Evolutionary conservation across 2,797 vertebrate genomes (phyloP).

Genomic region (Chaetodon trifasciatus): DNA sequence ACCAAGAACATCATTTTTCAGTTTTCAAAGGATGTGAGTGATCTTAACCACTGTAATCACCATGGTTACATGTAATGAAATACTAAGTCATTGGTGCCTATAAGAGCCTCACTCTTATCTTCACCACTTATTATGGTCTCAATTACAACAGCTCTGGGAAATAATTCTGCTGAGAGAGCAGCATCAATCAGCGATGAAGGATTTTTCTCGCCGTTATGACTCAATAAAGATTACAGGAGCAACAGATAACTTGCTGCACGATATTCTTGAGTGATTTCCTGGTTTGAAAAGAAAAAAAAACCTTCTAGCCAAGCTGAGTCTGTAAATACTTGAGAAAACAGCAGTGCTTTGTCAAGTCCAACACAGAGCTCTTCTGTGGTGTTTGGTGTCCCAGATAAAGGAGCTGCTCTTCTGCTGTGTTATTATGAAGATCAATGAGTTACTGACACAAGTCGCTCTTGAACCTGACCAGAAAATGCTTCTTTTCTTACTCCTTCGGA

Average conservation of each 20-base stretch:
- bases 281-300: constrained; percentile 1
- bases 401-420: constrained; percentile 19
- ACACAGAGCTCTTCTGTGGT: background rate
- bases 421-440: constrained; percentile 43
- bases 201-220: constrained; percentile 50
- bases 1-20: constrained; percentile 11
- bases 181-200: constrained; percentile 56
- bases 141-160: constrained; percentile 66
- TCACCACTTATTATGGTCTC: constrained; percentile 57
- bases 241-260: constrained; percentile 50
- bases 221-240: constrained; percentile 60
- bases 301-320: background rate
- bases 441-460: constrained; percentile 13
- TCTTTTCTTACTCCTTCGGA: background rate
- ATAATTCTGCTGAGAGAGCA: constrained; percentile 66
- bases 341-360: constrained; percentile 27
- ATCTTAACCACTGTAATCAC: constrained; percentile 45
- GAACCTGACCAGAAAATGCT: constrained; percentile 13
- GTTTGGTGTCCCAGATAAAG: constrained; percentile 29
- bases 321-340: constrained; percentile 40
- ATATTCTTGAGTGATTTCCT: constrained; percentile 49
- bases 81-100: constrained; percentile 37
- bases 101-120: constrained; percentile 55
- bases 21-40: constrained; percentile 7
- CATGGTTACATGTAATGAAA: constrained; percentile 59